A percentile compares a stretch with the other conserved stretches of the same genome.
phyloP scores from a whole-genome alignment of 2,797 vertebrate genomes.

The Poeciliopsis paucimaculata region DNA sequence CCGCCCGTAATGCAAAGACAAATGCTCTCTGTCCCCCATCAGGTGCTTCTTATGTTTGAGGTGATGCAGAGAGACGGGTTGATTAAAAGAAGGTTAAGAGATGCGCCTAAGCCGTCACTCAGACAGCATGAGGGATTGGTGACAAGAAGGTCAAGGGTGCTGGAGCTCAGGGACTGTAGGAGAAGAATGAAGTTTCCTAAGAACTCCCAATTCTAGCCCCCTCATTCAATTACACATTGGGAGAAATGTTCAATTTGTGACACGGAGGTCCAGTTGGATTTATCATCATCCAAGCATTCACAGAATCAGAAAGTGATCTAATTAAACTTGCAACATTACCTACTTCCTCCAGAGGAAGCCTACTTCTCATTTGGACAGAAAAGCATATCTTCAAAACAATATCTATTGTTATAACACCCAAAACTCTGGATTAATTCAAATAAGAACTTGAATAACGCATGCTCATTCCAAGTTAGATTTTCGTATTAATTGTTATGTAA shows the following conservation, averaged over 20 bases:
- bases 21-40: constrained; percentile 65
- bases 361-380: background rate
- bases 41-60: constrained; percentile 71
- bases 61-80: constrained; percentile 81
- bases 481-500: background rate
- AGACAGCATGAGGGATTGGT: constrained; percentile 69
- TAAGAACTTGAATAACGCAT: background rate
- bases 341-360: background rate
- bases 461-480: background rate
- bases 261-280: constrained; percentile 54
- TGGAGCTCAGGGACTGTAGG: constrained; percentile 33
- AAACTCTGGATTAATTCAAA: background rate
- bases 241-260: background rate
- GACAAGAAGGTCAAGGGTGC: constrained; percentile 75
- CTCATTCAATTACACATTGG: background rate
- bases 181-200: constrained; percentile 44
- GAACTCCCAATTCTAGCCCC: constrained; percentile 12
- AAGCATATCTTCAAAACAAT: background rate
- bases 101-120: constrained; percentile 73
- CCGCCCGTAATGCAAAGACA: constrained; percentile 77
- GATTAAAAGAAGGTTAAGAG: constrained; percentile 84
- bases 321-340: background rate
- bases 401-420: background rate
- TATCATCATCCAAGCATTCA: constrained; percentile 62
- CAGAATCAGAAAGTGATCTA: constrained; percentile 14